A percentile compares a stretch with the other conserved stretches of the same genome.
Conservation (phyloP, 2,113 vertebrate species). For the Mesocricetus auratus region DNA sequence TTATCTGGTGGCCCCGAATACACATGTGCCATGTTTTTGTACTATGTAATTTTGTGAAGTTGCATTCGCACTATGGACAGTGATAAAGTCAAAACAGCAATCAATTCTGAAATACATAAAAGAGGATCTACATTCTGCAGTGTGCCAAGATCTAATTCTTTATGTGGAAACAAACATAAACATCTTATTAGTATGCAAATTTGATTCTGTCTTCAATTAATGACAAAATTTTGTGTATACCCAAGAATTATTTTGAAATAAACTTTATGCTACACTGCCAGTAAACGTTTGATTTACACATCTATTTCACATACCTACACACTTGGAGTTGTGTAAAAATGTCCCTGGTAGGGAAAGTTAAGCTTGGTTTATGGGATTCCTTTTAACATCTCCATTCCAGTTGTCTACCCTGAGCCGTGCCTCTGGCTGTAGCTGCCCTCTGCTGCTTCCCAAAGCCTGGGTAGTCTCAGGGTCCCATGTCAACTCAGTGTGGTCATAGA, state of each 20-base stretch:
- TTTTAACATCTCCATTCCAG: not conserved
- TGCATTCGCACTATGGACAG: not conserved
- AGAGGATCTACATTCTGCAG: not conserved
- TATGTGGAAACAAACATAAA: not conserved
- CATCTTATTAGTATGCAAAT: not conserved
- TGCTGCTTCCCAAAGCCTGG: not conserved
- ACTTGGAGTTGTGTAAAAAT: not conserved
- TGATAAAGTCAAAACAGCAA: not conserved
- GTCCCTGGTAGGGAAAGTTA: not conserved
- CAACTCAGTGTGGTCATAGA: not conserved
- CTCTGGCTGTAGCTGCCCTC: not conserved
- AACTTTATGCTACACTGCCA: not conserved
- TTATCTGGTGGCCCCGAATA: not conserved
- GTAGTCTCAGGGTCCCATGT: not conserved
- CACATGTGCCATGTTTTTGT: not conserved
- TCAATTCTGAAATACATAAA: not conserved
- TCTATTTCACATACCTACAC: not conserved
- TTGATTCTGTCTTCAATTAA: not conserved
- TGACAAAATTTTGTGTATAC: not conserved
- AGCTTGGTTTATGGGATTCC: not conserved
- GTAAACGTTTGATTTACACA: not conserved
- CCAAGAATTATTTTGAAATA: not conserved
- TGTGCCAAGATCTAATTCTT: not conserved
- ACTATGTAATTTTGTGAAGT: not conserved
- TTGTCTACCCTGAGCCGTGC: not conserved